These are phyloP conservation scores for Ridgeia piscesae DNA, from an alignment of 1,140 invertebrate genomes.

Conservation along the genomic window DNA sequence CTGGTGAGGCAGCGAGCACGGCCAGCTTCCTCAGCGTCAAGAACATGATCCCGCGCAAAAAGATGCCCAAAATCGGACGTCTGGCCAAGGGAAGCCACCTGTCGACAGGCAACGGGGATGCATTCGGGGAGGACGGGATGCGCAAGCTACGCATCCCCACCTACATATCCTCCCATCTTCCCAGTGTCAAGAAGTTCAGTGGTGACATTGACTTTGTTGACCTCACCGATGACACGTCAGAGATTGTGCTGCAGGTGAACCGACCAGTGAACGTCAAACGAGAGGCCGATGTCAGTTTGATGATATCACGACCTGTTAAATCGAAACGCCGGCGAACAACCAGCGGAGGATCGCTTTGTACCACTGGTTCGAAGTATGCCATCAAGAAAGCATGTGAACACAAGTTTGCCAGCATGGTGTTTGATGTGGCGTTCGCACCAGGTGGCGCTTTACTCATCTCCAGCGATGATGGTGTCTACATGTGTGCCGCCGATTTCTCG, in stretches of 20 bases:
- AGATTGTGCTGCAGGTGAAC: slow-evolving; percentile 8
- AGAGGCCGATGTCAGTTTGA: background rate
- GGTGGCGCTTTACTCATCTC: background rate
- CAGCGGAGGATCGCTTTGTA: background rate
- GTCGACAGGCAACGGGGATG: background rate
- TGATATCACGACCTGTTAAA: background rate
- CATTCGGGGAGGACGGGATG: background rate
- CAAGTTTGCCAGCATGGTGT: slow-evolving; percentile 12
- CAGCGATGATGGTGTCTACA: background rate
- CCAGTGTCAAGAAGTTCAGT: background rate
- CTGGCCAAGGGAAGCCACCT: background rate
- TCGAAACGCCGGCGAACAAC: background rate
- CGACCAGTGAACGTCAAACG: background rate
- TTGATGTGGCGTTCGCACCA: slow-evolving; percentile 6
- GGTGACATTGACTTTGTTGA: slow-evolving; percentile 6
- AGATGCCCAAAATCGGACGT: background rate
- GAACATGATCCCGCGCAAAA: background rate
- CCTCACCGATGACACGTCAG: background rate
- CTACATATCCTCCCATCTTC: background rate
- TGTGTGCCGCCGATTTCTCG: slow-evolving; percentile 3
- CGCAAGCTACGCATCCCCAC: slow-evolving; percentile 9
- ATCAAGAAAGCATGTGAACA: slow-evolving; percentile 10
- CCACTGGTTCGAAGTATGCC: background rate
- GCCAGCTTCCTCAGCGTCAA: slow-evolving; percentile 11
- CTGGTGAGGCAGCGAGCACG: background rate